Base-by-base conservation (phyloP, 2,797 vertebrate species). In the Lithobates sylvaticus region DNA sequence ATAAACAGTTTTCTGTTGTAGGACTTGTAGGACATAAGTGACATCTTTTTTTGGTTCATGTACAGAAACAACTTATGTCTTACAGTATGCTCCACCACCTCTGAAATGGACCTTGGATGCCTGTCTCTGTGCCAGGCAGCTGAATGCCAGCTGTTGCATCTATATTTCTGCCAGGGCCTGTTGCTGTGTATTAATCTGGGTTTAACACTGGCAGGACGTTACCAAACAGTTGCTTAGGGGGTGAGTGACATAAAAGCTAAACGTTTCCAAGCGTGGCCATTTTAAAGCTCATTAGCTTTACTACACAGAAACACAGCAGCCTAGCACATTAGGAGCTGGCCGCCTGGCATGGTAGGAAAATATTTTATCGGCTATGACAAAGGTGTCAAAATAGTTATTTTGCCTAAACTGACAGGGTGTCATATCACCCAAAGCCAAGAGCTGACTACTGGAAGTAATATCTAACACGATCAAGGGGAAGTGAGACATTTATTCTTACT, bases 371-470 rank as follows among this genome's bases (percentile, higher is more conserved):
- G 5, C 81, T 61, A 44, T 61, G 84, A 83, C 69, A 86, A 88
- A 89, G 86, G 78, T 84, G 81, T 72, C 50, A 80, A 74, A 47
- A 70, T 16, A 79, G 75, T 84, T 71, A 9, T 42, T 86, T 77
- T 82, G 67, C 79, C 44, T 64, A 42, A 68, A 71, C 61, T 82
- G 87, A 84, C 85, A 86, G 50, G 5, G 15, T 80, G 36, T 42
- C 16, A 42, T 34, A 72, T 23, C 39, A 74, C 54, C 69, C 58
- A 39, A 18, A 34, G 79, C n/a, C 74, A 72, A 32, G 44, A 44
- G 54, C 15, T 79, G 85, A 88, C 91, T 44, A 86, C 88, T 84
- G 26, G 86, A 64, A 80, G 90, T 88, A 89, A 88, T 91, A 91
- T 92, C 92, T 90, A 91, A 91, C 27, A 42, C 29, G 12, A 50